Conservation (phyloP, 2,797 vertebrate species). For the Girardinus metallicus region DNA sequence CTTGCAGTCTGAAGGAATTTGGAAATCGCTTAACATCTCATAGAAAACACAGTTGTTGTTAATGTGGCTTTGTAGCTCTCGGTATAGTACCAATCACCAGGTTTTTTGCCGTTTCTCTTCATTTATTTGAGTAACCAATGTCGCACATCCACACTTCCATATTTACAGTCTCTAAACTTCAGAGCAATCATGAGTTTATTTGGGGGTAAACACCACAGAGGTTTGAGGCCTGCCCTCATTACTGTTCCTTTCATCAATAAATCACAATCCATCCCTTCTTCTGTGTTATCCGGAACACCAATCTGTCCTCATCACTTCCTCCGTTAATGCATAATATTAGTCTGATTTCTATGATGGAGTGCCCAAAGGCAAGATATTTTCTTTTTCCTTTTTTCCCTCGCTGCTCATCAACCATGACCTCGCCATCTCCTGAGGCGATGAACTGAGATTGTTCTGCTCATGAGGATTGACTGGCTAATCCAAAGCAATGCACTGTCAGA, state of each 20-base stretch:
- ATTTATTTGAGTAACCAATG: neutral
- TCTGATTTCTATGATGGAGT: constrained; percentile 57
- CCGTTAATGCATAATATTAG: constrained; percentile 55
- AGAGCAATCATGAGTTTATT: constrained; percentile 21
- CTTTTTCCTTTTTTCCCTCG: neutral
- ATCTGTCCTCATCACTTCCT: constrained; percentile 50
- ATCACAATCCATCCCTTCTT: constrained; percentile 27
- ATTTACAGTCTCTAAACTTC: constrained; percentile 17
- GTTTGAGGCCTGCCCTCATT: constrained; percentile 14
- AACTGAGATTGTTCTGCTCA: constrained; percentile 66
- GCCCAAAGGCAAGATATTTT: constrained; percentile 43
- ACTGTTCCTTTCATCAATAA: constrained; percentile 44
- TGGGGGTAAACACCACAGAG: constrained; percentile 14
- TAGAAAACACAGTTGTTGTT: neutral
- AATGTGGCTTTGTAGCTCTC: neutral
- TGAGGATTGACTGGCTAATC: constrained; percentile 75
- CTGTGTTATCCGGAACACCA: constrained; percentile 34
- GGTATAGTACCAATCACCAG: neutral
- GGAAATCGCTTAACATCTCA: neutral
- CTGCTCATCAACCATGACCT: constrained; percentile 60
- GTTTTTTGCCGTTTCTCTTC: neutral
- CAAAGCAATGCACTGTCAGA: constrained; percentile 54
- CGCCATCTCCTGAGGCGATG: constrained; percentile 61
- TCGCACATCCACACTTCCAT: neutral
- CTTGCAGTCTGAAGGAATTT: neutral